Evolutionary conservation across 2,797 vertebrate genomes (phyloP).

Genomic region (Tapirus indicus): DNA sequence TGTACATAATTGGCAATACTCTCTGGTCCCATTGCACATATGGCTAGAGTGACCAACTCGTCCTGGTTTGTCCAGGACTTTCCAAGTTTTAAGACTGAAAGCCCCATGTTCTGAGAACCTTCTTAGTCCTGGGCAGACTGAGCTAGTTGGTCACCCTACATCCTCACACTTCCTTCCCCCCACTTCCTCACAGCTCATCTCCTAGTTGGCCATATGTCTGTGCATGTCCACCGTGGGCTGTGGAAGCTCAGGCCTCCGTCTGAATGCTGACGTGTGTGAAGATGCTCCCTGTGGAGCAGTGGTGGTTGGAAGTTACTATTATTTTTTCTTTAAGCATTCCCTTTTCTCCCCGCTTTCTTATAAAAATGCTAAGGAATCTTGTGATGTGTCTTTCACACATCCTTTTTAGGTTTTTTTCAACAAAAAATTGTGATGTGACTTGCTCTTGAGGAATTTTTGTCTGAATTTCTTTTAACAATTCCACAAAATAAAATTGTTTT

Average conservation of each 20-base stretch:
- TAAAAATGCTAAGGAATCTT: neutral
- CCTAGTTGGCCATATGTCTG: neutral
- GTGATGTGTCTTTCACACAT: neutral
- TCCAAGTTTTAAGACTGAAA: neutral
- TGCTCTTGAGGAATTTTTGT: constrained; percentile 29
- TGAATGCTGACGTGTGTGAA: neutral
- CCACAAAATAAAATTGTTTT: neutral
- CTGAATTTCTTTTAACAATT: constrained; percentile 29
- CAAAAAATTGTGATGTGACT: neutral
- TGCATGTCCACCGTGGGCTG: neutral
- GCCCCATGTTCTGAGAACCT: neutral
- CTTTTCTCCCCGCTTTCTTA: neutral
- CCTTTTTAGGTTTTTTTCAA: neutral
- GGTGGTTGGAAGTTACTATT: neutral
- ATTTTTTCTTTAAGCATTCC: neutral
- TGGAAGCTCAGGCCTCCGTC: neutral
- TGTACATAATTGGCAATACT: neutral
- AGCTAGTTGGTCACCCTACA: neutral
- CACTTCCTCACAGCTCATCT: accelerated
- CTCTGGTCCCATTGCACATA: neutral
- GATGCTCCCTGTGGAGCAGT: neutral
- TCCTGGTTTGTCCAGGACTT: neutral
- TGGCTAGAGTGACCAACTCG: neutral
- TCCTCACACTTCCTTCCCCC: no score
- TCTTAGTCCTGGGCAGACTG: neutral